phyloP scores from a whole-genome alignment of 2,888 invertebrate genomes.

The Bruchidius siliquastri region DNA sequence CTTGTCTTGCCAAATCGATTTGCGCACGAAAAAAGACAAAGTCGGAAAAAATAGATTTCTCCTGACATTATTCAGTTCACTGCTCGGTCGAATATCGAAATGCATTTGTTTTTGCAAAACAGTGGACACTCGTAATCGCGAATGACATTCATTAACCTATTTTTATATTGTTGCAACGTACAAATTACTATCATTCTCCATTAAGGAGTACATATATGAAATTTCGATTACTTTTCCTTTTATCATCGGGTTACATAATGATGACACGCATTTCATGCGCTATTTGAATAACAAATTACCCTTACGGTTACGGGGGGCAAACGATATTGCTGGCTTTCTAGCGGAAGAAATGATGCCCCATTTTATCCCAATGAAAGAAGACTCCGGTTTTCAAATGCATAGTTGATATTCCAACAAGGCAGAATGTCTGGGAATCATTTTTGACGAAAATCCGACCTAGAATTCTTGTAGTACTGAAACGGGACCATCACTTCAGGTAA shows the following conservation, averaged over 20 bases:
- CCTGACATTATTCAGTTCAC: not conserved
- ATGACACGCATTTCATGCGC: slow-evolving; percentile 14
- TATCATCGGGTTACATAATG: slow-evolving; percentile 15
- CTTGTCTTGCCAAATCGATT: not conserved
- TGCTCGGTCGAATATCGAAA: not conserved
- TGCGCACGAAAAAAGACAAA: not conserved
- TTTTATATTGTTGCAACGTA: slow-evolving; percentile 26
- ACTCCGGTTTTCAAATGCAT: too few species aligned
- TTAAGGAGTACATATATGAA: slow-evolving; percentile 13
- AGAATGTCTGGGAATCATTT: too few species aligned
- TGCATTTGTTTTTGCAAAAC: slow-evolving; percentile 2
- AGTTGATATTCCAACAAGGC: too few species aligned
- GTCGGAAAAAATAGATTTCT: not conserved
- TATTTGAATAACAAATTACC: slow-evolving; percentile 14
- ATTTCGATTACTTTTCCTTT: slow-evolving; percentile 19
- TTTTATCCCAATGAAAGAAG: too few species aligned
- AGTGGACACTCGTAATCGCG: slow-evolving; percentile 12
- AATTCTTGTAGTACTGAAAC: too few species aligned
- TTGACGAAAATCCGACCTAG: too few species aligned
- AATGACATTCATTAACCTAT: slow-evolving; percentile 32
- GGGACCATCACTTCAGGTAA: too few species aligned
- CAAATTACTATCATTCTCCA: slow-evolving; percentile 20
- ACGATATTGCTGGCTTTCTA: not conserved
- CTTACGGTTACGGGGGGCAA: not conserved
- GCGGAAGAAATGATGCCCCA: too few species aligned